Conservation (phyloP, 1,140 invertebrate genomes). For the Forficula auricularia region DNA sequence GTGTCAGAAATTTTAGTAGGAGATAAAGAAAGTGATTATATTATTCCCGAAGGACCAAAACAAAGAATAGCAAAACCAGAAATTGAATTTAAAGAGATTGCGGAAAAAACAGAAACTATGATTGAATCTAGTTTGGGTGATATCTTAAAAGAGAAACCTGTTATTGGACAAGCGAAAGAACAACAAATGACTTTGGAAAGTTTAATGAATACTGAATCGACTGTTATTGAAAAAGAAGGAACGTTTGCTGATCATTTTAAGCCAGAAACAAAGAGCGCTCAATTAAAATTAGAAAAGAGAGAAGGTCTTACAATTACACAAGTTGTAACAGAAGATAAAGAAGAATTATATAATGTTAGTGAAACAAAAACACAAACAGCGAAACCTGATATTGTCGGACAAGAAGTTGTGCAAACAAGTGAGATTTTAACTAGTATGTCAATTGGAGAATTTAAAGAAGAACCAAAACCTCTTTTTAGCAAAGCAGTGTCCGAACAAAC, state of each 20-base stretch:
- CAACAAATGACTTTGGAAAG: conserved; percentile 24
- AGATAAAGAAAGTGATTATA: conserved; percentile 31
- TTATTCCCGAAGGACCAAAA: conserved; percentile 8
- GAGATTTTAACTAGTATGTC: conserved; percentile 17
- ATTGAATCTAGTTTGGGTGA: conserved; percentile 19
- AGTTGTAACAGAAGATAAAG: conserved; percentile 23
- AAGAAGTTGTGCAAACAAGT: conserved; percentile 21
- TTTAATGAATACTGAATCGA: conserved; percentile 24
- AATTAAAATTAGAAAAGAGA: conserved; percentile 18
- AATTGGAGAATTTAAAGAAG: conserved; percentile 15
- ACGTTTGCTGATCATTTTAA: conserved; percentile 14
- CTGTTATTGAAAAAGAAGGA: conserved; percentile 24
- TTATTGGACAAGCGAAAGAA: conserved; percentile 16
- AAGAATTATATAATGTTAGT: conserved; percentile 17
- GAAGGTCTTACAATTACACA: conserved; percentile 22
- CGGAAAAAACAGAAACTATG: conserved; percentile 23
- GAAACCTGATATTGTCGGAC: conserved; percentile 18
- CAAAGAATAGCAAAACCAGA: conserved; percentile 12
- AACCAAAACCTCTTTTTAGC: neutral
- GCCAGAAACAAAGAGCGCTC: conserved; percentile 18
- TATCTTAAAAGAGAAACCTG: conserved; percentile 9
- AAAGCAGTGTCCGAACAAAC: conserved; percentile 16
- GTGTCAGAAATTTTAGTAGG: conserved; percentile 23
- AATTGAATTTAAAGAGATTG: conserved; percentile 22
- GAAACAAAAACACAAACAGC: conserved; percentile 18